phyloP scores from a whole-genome alignment of 1,140 invertebrate species.

The Meloidogyne floridensis region DNA sequence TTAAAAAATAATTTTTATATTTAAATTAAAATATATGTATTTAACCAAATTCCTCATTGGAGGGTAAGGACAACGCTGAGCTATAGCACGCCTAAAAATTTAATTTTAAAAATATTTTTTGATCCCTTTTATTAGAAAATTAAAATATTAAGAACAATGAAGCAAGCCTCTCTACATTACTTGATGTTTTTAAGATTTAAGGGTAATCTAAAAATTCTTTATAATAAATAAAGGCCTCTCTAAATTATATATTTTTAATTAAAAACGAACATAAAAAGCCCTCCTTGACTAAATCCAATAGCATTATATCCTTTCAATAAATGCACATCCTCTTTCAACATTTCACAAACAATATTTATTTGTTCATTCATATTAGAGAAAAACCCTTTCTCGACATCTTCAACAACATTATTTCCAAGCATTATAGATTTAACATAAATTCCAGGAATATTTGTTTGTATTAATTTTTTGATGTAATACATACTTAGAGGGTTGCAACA shows the following conservation, averaged over 20 bases:
- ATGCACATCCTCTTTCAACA: constrained; percentile 74
- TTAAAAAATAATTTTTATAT: constrained; percentile 43
- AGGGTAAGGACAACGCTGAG: constrained; percentile 84
- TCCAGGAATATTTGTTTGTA: constrained; percentile 77
- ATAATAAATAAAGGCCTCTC: no score
- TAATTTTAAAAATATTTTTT: neutral
- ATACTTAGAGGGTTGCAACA: constrained; percentile 88
- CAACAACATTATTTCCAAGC: constrained; percentile 76
- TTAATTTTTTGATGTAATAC: constrained; percentile 77
- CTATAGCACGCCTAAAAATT: constrained; percentile 79
- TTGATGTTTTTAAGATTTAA: no score
- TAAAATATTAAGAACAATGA: no score
- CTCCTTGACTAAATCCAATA: constrained; percentile 95
- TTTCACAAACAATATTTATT: constrained; percentile 77
- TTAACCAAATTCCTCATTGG: constrained; percentile 75
- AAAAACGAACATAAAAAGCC: constrained; percentile 79
- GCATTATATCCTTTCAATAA: constrained; percentile 86
- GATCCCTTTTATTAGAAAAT: no score
- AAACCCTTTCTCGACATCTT: constrained; percentile 87
- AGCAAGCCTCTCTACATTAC: no score
- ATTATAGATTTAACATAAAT: constrained; percentile 83
- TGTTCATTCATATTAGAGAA: constrained; percentile 79
- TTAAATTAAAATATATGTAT: neutral
- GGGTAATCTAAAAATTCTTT: no score
- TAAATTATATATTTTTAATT: no score